A percentile compares a stretch with the other conserved stretches of the same genome.
These are phyloP conservation scores for Caenorhabditis briggsae DNA, from an alignment of 1,140 invertebrate genomes.

Conservation along the genomic window DNA sequence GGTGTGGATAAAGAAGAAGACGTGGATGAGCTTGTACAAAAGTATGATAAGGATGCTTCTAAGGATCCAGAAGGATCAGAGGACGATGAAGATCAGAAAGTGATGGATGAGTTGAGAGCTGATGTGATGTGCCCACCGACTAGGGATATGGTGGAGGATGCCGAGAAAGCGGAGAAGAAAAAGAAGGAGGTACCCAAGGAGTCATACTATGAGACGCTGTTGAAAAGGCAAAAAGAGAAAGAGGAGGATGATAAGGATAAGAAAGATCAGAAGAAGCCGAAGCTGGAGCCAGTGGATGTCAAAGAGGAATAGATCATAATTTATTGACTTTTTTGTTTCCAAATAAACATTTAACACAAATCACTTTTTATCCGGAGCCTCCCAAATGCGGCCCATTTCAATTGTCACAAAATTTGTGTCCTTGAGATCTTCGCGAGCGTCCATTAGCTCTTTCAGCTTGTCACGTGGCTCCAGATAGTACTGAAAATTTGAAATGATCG, in stretches of 20 bases:
- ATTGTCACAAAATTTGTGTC: slow-evolving; percentile 18
- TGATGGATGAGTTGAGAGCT: not conserved
- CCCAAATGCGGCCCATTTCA: slow-evolving; percentile 48
- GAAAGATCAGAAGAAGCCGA: not conserved
- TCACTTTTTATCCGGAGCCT: not conserved
- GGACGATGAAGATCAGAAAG: slow-evolving; percentile 15
- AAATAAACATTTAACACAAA: not conserved
- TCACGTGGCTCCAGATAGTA: slow-evolving; percentile 57
- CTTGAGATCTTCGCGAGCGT: slow-evolving; percentile 20
- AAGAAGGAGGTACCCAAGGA: slow-evolving; percentile 50
- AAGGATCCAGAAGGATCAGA: not conserved
- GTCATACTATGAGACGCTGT: slow-evolving; percentile 48
- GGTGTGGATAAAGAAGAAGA: slow-evolving; percentile 48
- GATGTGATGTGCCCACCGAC: slow-evolving; percentile 51
- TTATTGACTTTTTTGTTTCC: not conserved
- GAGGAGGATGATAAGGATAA: slow-evolving; percentile 13
- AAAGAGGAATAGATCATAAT: slow-evolving; percentile 12
- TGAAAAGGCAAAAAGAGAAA: slow-evolving; percentile 47
- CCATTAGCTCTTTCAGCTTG: slow-evolving; percentile 46
- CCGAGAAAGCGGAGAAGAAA: slow-evolving; percentile 30
- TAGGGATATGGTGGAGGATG: slow-evolving; percentile 58
- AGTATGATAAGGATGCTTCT: not conserved
- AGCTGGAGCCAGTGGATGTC: not conserved
- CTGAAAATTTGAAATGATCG: too few species aligned
- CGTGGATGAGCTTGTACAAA: slow-evolving; percentile 4